A percentile compares a stretch with the other conserved stretches of the same genome.
Evolutionary conservation across 2,797 vertebrate species (phyloP).

Genomic region (Anguilla obscura): DNA sequence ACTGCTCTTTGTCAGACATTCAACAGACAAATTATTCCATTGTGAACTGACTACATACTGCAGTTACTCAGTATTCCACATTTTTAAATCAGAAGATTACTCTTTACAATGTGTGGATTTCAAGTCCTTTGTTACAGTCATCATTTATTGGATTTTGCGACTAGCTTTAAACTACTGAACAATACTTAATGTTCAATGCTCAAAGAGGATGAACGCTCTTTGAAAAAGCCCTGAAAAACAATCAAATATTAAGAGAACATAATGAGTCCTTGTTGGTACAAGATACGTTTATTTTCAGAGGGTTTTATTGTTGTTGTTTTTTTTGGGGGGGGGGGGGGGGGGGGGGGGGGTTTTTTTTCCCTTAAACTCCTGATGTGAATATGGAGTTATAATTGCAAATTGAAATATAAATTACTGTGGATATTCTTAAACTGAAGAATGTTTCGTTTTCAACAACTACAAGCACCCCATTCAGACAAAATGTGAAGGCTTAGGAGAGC

Average conservation of each 20-base stretch:
- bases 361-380: neutral
- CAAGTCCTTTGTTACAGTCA: neutral
- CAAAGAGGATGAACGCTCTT: neutral
- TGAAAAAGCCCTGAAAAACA: neutral
- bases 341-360: too few relatives aligned
- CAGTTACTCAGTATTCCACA: neutral
- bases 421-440: neutral
- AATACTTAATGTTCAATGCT: conserved; percentile 7
- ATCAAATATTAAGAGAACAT: neutral
- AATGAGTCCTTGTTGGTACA: neutral
- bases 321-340: too few relatives aligned
- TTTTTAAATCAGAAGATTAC: neutral
- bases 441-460: neutral
- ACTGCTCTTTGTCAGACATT: neutral
- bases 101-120: neutral
- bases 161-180: conserved; percentile 9
- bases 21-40: neutral
- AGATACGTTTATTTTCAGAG: neutral
- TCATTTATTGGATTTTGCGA: neutral
- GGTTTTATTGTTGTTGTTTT: neutral
- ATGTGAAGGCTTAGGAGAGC: neutral
- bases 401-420: neutral
- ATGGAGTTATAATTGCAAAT: neutral
- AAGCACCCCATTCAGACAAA: neutral
- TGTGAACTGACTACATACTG: neutral